Evolutionary conservation across 2,113 vertebrate species (phyloP).

Genomic region (Sclerurus mexicanus): DNA sequence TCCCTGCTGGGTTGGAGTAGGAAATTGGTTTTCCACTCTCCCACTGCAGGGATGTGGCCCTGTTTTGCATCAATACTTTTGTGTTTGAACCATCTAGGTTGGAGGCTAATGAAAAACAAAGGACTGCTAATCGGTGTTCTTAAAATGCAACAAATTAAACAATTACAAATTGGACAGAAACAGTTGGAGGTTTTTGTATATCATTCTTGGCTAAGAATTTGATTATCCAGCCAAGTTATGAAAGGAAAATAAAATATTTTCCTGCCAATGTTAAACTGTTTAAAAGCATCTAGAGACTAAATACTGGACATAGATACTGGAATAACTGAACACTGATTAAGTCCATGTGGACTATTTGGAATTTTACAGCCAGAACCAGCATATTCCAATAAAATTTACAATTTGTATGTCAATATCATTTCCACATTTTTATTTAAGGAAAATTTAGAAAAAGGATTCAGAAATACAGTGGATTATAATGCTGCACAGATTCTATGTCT

Average conservation of each 20-base stretch:
- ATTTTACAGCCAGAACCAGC: not conserved
- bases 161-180: slow-evolving; percentile 23
- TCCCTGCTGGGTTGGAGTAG: not conserved
- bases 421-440: not conserved
- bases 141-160: slow-evolving; percentile 20
- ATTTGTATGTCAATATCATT: not conserved
- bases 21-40: slow-evolving; percentile 2
- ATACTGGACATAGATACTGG: not conserved
- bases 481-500: not conserved
- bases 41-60: not conserved
- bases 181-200: not conserved
- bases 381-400: not conserved
- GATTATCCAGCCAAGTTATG: not conserved
- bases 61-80: not conserved
- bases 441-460: not conserved
- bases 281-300: slow-evolving; percentile 5
- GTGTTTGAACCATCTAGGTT: not conserved
- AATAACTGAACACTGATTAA: slow-evolving; percentile 2
- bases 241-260: slow-evolving; percentile 43
- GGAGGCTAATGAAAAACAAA: slow-evolving; percentile 23
- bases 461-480: not conserved
- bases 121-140: not conserved
- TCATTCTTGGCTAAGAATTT: slow-evolving; percentile 3
- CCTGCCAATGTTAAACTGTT: not conserved
- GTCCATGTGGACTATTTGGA: not conserved